phyloP scores from a whole-genome alignment of 2,888 invertebrate species.

The Dryobota labecula region DNA sequence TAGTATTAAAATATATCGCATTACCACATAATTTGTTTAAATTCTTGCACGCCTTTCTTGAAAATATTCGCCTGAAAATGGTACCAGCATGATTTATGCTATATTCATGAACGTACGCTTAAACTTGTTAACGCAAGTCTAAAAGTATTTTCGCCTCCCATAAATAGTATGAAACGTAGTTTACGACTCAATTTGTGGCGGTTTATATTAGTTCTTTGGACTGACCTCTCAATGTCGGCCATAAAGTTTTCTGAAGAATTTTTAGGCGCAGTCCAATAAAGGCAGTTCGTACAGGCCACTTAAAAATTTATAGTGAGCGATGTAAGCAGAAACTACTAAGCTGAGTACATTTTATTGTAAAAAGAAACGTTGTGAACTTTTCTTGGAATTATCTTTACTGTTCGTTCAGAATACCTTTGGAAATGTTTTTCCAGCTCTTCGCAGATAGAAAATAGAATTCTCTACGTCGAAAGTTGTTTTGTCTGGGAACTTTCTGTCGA shows the following conservation, averaged over 20 bases:
- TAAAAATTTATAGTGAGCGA: constrained; percentile 35
- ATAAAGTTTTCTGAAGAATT: constrained; percentile 35
- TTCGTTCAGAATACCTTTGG: constrained; percentile 19
- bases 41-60: constrained; percentile 32
- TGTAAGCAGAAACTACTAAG: constrained; percentile 25
- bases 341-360: constrained; percentile 29
- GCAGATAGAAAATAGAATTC: constrained; percentile 16
- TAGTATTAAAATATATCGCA: constrained; percentile 5
- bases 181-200: constrained; percentile 59
- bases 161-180: constrained; percentile 56
- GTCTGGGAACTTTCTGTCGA: constrained; percentile 16
- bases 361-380: constrained; percentile 34
- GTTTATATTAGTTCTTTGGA: constrained; percentile 53
- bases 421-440: constrained; percentile 12
- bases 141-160: constrained; percentile 45
- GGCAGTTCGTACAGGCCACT: constrained; percentile 28
- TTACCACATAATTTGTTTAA: constrained; percentile 26
- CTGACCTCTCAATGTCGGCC: constrained; percentile 55
- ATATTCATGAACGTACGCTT: constrained; percentile 30
- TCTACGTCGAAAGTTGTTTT: constrained; percentile 22
- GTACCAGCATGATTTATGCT: constrained; percentile 36
- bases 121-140: constrained; percentile 29
- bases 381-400: constrained; percentile 30
- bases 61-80: constrained; percentile 37
- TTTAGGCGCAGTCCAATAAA: constrained; percentile 44